These are phyloP conservation scores for Catocala nupta DNA, from an alignment of 2,888 invertebrate genomes.

Conservation along the genomic window DNA sequence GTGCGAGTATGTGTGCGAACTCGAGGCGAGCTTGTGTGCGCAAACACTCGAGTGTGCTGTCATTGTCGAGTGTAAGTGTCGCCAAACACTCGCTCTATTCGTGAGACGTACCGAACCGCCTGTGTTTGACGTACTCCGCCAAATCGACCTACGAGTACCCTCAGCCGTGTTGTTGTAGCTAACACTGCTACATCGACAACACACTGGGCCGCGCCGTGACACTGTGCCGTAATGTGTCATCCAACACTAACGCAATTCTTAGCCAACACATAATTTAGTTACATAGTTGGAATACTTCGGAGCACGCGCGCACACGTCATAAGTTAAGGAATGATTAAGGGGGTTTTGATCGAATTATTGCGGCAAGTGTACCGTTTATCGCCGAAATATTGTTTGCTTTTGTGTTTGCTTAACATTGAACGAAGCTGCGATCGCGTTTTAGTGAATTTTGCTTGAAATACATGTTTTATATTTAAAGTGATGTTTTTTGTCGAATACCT, in stretches of 20 bases:
- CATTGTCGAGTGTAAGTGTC: constrained; percentile 69
- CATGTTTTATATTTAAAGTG: too few relatives aligned
- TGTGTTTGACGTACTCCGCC: constrained; percentile 71
- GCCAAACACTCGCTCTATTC: constrained; percentile 67
- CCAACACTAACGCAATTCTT: constrained; percentile 48
- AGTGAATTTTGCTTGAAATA: too few relatives aligned
- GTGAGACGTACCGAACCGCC: constrained; percentile 63
- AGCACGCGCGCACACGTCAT: constrained; percentile 43
- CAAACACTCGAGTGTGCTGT: constrained; percentile 65
- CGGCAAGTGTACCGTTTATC: constrained; percentile 57
- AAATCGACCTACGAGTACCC: constrained; percentile 71
- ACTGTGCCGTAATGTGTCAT: constrained; percentile 47
- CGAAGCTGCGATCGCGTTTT: not conserved
- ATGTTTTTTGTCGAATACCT: not conserved
- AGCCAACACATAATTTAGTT: constrained; percentile 47
- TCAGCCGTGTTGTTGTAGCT: constrained; percentile 52
- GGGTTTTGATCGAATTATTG: constrained; percentile 64
- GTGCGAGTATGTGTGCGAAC: constrained; percentile 63
- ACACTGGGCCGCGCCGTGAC: constrained; percentile 30
- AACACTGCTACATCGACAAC: constrained; percentile 39
- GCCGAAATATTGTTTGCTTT: constrained; percentile 36
- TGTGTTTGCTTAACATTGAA: constrained; percentile 20
- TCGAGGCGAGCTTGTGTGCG: constrained; percentile 55
- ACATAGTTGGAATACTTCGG: constrained; percentile 49
- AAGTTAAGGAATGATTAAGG: constrained; percentile 61